These are phyloP conservation scores for Azorinus chamasolen DNA, from an alignment of 2,888 invertebrate species.

Conservation along the genomic window DNA sequence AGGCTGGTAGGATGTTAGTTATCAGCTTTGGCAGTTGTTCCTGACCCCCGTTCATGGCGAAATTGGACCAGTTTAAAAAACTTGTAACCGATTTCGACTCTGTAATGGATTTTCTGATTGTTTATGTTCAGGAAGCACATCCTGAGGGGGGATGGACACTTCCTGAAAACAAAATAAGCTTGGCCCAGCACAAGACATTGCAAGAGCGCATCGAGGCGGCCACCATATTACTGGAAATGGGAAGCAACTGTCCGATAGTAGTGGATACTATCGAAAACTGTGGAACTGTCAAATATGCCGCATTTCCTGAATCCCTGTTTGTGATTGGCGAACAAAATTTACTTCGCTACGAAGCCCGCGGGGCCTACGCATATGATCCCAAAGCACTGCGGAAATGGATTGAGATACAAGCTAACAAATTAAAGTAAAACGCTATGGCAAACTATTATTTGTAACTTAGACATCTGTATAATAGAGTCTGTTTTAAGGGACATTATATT, in stretches of 20 bases:
- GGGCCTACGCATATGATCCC: constrained; percentile 44
- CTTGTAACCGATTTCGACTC: constrained; percentile 42
- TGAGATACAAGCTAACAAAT: no score
- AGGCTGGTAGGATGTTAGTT: no score
- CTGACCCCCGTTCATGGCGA: constrained; percentile 63
- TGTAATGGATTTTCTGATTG: constrained; percentile 58
- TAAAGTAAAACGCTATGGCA: no score
- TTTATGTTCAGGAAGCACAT: constrained; percentile 62
- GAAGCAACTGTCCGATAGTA: constrained; percentile 33
- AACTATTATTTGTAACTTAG: no score
- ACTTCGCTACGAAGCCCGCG: constrained; percentile 36
- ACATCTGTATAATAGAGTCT: no score
- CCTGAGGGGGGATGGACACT: constrained; percentile 58
- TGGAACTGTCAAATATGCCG: constrained; percentile 36
- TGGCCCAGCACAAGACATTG: constrained; percentile 50
- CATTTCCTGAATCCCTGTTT: constrained; percentile 57
- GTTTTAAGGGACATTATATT: no score
- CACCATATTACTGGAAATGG: constrained; percentile 27
- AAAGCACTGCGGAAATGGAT: constrained; percentile 26
- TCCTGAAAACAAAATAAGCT: constrained; percentile 36
- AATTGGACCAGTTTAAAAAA: constrained; percentile 45
- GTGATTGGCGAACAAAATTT: constrained; percentile 43
- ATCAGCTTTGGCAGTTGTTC: constrained; percentile 63
- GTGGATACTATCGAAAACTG: constrained; percentile 59
- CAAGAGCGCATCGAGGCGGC: constrained; percentile 60